Evolutionary conservation across 2,888 invertebrate genomes (phyloP).

Genomic region (Orchestes rusci): DNA sequence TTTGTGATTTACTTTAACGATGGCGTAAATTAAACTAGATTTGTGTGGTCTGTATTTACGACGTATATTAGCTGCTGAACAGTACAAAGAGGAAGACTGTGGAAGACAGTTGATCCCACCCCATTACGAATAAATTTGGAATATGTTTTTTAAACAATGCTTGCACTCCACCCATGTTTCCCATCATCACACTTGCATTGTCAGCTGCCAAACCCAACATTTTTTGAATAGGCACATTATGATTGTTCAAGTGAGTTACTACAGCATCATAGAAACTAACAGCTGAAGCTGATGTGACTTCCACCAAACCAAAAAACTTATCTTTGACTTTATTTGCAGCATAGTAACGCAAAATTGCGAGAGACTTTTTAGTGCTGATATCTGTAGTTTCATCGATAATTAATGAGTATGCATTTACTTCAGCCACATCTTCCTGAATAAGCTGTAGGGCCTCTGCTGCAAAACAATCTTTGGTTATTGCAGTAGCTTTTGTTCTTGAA

Average conservation of each 20-base stretch:
- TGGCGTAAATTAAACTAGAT: too few species aligned
- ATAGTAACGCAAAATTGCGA: slow-evolving; percentile 23
- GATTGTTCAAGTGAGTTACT: too few species aligned
- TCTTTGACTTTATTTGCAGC: slow-evolving; percentile 3
- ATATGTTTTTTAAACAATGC: slow-evolving; percentile 2
- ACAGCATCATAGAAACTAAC: too few species aligned
- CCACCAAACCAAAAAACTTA: too few species aligned
- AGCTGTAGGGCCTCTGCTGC: not conserved
- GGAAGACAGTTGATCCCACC: too few species aligned
- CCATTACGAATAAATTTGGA: slow-evolving; percentile 7
- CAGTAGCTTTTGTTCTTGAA: slow-evolving; percentile 21
- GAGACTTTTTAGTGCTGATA: slow-evolving; percentile 22
- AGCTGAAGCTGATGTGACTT: too few species aligned
- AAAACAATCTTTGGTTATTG: slow-evolving; percentile 11
- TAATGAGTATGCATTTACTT: too few species aligned
- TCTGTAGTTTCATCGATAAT: slow-evolving; percentile 32
- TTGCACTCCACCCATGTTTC: slow-evolving; percentile 3
- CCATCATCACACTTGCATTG: slow-evolving; percentile 9
- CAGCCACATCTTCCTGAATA: not conserved
- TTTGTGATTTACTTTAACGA: too few species aligned
- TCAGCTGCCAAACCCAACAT: slow-evolving; percentile 8
- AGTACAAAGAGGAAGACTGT: too few species aligned
- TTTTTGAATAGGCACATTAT: slow-evolving; percentile 6
- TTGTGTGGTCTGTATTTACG: too few species aligned
- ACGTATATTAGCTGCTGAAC: too few species aligned